Evolutionary conservation across 2,113 vertebrate species (phyloP), one percentile per base, ranked within the genome.

Genomic region (Brachyhypopomus gauderio): DNA sequence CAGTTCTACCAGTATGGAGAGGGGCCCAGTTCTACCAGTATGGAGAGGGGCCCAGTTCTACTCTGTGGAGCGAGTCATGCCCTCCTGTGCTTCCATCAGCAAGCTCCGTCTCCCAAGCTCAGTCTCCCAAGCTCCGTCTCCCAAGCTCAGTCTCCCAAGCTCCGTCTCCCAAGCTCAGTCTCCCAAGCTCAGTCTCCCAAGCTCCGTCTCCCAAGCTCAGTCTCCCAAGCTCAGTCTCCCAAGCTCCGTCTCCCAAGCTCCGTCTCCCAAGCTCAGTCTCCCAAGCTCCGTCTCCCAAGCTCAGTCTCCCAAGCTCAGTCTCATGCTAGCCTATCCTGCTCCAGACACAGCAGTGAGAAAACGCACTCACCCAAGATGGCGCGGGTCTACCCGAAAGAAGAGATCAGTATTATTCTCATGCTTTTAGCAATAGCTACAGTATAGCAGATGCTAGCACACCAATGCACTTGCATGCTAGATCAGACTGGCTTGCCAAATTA

Each of bases 111-210:
- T 85, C 60, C 25, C 8, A 72, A 58, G 73, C 56, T 73, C 41
- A 66, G 38, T 45, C 38, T 85, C 60, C n/a, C n/a, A n/a, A n/a
- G 77, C 56, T 73, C 41, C 59, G 38, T 45, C 38, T 85, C 60
- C 25, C 8, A 72, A 58, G 73, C 56, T 73, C 41, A 66, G 38
- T 45, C 38, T 85, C 60, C n/a, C n/a, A n/a, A n/a, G n/a, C n/a
- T n/a, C n/a, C n/a, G n/a, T n/a, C n/a, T n/a, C n/a, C n/a, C n/a
- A n/a, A n/a, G 77, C 56, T 73, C 41, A 66, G 38, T 45, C 38
- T 85, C 60, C 25, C 8, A 72, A 58, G 73, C 56, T 73, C 41
- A 66, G 38, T 45, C 38, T 85, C 60, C n/a, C n/a, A n/a, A n/a
- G n/a, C n/a, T n/a, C n/a, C n/a, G n/a, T n/a, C n/a, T n/a, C n/a